Evolutionary conservation across 2,113 vertebrate species (phyloP).

Genomic region (Andinoacara biseriatus): DNA sequence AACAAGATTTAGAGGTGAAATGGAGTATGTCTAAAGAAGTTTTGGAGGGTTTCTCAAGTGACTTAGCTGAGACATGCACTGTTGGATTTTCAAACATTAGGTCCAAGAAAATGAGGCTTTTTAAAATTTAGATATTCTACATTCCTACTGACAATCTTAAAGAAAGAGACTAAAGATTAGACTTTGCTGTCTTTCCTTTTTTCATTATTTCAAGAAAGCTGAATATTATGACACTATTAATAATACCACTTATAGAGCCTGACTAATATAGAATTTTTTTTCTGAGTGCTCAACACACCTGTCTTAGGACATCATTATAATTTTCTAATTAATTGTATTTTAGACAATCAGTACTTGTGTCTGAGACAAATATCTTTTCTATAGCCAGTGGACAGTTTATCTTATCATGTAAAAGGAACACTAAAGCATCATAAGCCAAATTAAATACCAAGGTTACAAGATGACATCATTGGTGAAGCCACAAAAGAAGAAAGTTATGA

Average conservation of each 20-base stretch:
- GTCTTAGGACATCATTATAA: neutral
- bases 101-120: accelerated
- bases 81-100: neutral
- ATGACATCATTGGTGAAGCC: neutral
- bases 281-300: neutral
- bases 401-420: neutral
- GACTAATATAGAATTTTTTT: neutral
- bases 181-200: neutral
- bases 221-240: neutral
- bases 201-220: neutral
- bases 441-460: neutral
- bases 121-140: neutral
- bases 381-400: neutral
- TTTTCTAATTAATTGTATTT: neutral
- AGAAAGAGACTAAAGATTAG: neutral
- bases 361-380: neutral
- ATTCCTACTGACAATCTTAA: neutral
- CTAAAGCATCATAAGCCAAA: neutral
- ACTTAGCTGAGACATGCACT: neutral
- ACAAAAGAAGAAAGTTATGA: neutral
- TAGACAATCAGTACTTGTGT: neutral
- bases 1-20: slow-evolving; percentile 35
- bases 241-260: neutral
- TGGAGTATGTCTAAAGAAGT: slow-evolving; percentile 4
- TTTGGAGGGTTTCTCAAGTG: neutral